Evolutionary conservation across 1,140 invertebrate genomes (phyloP), one percentile per base, ranked within the genome.

Genomic region (Polypedilum pembai): DNA sequence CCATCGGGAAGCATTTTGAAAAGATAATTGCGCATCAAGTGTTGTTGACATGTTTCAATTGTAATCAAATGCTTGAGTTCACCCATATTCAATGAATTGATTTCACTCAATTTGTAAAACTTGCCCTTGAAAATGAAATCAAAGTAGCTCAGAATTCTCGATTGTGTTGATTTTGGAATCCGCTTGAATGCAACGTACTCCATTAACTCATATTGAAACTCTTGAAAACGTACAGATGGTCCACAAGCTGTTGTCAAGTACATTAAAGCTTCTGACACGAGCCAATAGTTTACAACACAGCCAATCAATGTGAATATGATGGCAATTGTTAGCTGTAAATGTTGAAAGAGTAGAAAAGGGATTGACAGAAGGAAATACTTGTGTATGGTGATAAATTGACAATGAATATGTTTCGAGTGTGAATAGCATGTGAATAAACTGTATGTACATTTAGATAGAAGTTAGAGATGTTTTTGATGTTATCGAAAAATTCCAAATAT

Each of bases 281-380:
- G 20, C 17, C 20, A 69, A 21, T 18, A 18, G 17, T 69, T n/a
- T 8, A 20, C 8, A 2, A 18, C 20, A 69, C n/a, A 69, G 18
- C 20, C 65, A 21, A 69, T 69, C 20, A 69, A 69, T 18, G 65
- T 69, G 65, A 69, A 69, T 8, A 69, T 18, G 65, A 69, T 69
- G 20, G n/a, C 65, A 8, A 21, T 18, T 18, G 20, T 69, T 18
- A 69, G 17, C 20, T 69, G 17, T 18, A 69, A 7, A 18, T 10
- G 17, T 21, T 8, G 20, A 21, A 69, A 20, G 12, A 69, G 8
- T 7, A 66, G 18, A 66, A 18, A 66, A 7, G 7, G 65, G 24
- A 33, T 33, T 33, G 24, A 33, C 24, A 33, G 24, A 33, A 33
- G 24, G 24, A 33, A 33, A 3, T 33, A 5, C 2, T 33, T 33